Conservation (phyloP, 2,888 invertebrate genomes). For the Philonicus albiceps region DNA sequence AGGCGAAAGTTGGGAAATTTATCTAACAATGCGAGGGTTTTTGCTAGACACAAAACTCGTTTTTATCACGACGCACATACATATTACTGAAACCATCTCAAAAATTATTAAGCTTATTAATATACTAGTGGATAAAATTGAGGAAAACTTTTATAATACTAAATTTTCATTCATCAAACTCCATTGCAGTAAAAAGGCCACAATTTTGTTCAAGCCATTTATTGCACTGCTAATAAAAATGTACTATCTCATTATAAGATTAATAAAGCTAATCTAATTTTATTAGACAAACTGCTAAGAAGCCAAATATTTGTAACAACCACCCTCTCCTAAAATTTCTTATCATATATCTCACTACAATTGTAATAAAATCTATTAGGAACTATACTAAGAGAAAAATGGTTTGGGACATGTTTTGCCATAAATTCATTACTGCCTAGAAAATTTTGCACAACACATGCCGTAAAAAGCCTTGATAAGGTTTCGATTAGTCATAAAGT, state of each 20-base stretch:
- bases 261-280: not conserved
- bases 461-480: not conserved
- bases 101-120: no score
- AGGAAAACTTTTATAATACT: no score
- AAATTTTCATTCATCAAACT: not conserved
- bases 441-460: not conserved
- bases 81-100: no score
- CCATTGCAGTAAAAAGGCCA: not conserved
- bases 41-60: no score
- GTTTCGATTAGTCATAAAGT: not conserved
- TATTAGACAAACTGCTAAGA: not conserved
- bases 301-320: not conserved
- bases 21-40: no score
- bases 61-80: no score
- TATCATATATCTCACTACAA: not conserved
- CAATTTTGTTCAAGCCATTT: not conserved
- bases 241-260: not conserved
- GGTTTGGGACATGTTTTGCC: not conserved
- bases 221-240: not conserved
- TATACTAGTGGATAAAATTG: no score
- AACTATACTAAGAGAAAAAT: not conserved
- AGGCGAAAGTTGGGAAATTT: no score
- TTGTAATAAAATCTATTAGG: not conserved
- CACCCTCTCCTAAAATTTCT: not conserved
- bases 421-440: not conserved